phyloP scores from a whole-genome alignment of 1,140 invertebrate species.

The Yoshiicerus persimilis region DNA sequence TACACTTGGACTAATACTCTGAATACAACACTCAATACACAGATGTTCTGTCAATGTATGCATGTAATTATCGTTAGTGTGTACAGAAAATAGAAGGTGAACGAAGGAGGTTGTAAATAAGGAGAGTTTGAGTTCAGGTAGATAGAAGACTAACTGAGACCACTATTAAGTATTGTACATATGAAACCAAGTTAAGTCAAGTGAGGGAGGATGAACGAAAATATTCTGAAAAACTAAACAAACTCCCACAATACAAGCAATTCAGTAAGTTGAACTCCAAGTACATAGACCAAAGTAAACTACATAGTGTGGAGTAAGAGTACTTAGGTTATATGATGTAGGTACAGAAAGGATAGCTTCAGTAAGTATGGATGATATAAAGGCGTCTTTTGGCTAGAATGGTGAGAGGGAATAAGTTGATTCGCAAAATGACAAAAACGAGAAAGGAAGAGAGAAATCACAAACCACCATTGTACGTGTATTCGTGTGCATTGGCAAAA shows the following conservation, averaged over 20 bases:
- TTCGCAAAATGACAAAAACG: slow-evolving; percentile 20
- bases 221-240: slow-evolving; percentile 11
- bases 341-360: not conserved
- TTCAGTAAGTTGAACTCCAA: not conserved
- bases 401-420: not conserved
- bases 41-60: not conserved
- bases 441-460: slow-evolving; percentile 24
- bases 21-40: not conserved
- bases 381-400: not conserved
- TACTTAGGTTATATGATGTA: not conserved
- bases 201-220: not conserved
- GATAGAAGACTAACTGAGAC: not conserved
- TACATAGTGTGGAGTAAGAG: too few species aligned
- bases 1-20: too few species aligned
- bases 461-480: slow-evolving; percentile 29
- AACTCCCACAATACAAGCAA: not conserved
- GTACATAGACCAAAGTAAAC: not conserved
- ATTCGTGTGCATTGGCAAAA: slow-evolving; percentile 31
- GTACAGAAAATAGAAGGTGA: not conserved
- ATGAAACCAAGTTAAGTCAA: not conserved
- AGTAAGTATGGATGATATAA: not conserved
- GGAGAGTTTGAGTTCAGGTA: not conserved
- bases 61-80: not conserved
- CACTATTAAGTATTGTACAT: too few species aligned
- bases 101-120: not conserved